Evolutionary conservation across 2,113 vertebrate genomes (phyloP).

Genomic region (Phyllostomus discolor): DNA sequence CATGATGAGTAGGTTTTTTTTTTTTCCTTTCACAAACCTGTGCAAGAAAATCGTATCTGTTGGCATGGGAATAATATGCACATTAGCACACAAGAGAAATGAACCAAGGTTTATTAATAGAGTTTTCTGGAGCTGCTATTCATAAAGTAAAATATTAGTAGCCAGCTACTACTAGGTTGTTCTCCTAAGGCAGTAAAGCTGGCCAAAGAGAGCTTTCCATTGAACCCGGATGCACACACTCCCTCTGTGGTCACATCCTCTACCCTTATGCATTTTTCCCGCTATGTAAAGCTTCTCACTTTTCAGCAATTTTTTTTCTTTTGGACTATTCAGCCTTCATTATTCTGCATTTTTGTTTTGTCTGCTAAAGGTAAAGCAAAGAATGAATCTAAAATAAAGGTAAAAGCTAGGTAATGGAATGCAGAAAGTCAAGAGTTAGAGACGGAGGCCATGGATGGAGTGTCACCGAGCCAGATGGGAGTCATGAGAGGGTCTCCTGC

Average conservation of each 20-base stretch:
- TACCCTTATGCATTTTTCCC: neutral
- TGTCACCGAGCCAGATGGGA: neutral
- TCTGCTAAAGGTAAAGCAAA: constrained; percentile 37
- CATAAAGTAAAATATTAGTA: constrained; percentile 78
- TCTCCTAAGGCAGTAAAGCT: constrained; percentile 32
- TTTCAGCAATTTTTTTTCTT: constrained; percentile 3
- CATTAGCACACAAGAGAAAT: constrained; percentile 77
- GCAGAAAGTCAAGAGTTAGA: neutral
- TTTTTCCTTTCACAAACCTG: constrained; percentile 76
- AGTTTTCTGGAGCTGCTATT: constrained; percentile 75
- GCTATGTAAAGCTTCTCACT: constrained; percentile 12
- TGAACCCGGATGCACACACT: neutral
- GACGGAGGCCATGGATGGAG: neutral
- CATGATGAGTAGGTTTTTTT: constrained; percentile 57
- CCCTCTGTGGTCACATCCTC: neutral
- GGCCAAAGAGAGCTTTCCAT: neutral
- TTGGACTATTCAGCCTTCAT: neutral
- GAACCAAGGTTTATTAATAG: constrained; percentile 70
- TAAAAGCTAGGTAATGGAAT: neutral
- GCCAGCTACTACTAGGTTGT: constrained; percentile 39
- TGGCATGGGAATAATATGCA: constrained; percentile 75
- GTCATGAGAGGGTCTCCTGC: neutral
- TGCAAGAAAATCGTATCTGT: constrained; percentile 76
- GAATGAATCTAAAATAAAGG: neutral
- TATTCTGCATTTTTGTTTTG: constrained; percentile 25